A percentile compares a stretch with the other conserved stretches of the same genome.
phyloP scores from a whole-genome alignment of 2,113 vertebrate genomes.

The Proterorhinus semilunaris region DNA sequence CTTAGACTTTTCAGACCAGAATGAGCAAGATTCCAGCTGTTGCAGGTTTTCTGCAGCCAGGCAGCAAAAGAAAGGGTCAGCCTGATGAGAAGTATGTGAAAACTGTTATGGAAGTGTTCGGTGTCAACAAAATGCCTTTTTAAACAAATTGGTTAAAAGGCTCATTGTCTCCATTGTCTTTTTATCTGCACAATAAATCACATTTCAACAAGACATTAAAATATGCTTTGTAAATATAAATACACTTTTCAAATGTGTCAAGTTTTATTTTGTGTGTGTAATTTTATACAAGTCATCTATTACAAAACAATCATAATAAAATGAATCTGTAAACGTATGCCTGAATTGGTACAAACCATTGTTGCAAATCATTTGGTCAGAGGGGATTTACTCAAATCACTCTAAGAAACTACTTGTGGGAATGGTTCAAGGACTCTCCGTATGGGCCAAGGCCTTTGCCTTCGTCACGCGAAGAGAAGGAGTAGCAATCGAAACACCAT shows the following conservation, averaged over 20 bases:
- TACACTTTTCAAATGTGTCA: too few species aligned
- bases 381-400: background rate
- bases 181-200: background rate
- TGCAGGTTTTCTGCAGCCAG: conserved; percentile 84
- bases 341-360: background rate
- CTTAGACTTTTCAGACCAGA: conserved; percentile 85
- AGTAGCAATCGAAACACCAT: conserved; percentile 88
- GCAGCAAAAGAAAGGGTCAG: conserved; percentile 82
- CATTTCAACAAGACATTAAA: background rate
- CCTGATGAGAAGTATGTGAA: conserved; percentile 67
- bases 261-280: background rate
- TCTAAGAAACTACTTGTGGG: background rate
- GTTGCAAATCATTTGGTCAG: conserved; percentile 1
- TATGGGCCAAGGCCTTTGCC: background rate
- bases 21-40: conserved; percentile 78
- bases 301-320: background rate
- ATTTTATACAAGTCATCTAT: background rate
- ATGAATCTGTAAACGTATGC: background rate
- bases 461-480: conserved; percentile 48
- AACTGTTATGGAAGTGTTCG: conserved; percentile 63
- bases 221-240: conserved; percentile 2
- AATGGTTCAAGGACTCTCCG: conserved; percentile 7
- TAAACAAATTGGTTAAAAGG: background rate
- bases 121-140: conserved; percentile 23
- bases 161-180: background rate